phyloP scores from a whole-genome alignment of 2,888 invertebrate species.

The Dynastes tityus region DNA sequence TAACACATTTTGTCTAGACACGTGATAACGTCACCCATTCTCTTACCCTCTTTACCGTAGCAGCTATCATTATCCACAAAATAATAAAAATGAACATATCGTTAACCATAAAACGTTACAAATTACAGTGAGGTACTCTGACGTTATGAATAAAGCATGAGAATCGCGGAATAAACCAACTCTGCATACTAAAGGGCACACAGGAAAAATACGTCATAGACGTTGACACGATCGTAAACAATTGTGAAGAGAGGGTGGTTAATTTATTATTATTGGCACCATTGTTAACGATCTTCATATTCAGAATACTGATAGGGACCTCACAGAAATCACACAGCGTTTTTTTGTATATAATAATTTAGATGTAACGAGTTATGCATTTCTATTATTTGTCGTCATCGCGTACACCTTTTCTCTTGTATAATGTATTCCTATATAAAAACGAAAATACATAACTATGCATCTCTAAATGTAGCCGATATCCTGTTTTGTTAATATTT shows the following conservation, averaged over 20 bases:
- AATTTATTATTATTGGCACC: slow-evolving; percentile 70
- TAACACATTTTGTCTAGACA: slow-evolving; percentile 57
- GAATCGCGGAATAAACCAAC: slow-evolving; percentile 63
- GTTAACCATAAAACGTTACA: slow-evolving; percentile 67
- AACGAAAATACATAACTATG: slow-evolving; percentile 10
- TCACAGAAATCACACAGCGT: slow-evolving; percentile 61
- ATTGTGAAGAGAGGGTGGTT: slow-evolving; percentile 65
- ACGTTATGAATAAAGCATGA: slow-evolving; percentile 67
- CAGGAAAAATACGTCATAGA: slow-evolving; percentile 66
- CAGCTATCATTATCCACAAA: slow-evolving; percentile 61
- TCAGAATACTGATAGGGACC: slow-evolving; percentile 68
- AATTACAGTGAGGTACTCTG: slow-evolving; percentile 66
- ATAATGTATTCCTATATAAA: slow-evolving; percentile 4
- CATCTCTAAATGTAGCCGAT: slow-evolving; percentile 22
- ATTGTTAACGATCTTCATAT: slow-evolving; percentile 68
- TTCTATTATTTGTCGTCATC: slow-evolving; percentile 47
- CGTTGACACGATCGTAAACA: slow-evolving; percentile 60
- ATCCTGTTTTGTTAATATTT: slow-evolving; percentile 39
- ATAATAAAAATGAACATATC: slow-evolving; percentile 65
- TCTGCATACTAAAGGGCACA: slow-evolving; percentile 59
- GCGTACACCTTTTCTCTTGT: slow-evolving; percentile 27
- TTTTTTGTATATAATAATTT: slow-evolving; percentile 52
- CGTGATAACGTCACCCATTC: slow-evolving; percentile 55
- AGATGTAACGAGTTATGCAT: slow-evolving; percentile 51
- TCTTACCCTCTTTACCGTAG: slow-evolving; percentile 51